Conservation (phyloP, 1,140 invertebrate genomes). For the Dolichoris vasculosae region DNA sequence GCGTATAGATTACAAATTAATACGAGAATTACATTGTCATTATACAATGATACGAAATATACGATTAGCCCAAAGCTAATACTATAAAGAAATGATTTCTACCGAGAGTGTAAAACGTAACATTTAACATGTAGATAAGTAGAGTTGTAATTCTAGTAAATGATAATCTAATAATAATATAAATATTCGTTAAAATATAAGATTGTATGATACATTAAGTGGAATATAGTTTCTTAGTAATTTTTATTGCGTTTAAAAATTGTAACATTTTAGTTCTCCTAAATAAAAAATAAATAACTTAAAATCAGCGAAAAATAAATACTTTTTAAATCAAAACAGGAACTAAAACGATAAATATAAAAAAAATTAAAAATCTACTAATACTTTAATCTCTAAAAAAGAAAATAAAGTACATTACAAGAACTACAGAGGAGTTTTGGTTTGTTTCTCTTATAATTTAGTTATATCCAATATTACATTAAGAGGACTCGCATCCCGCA, state of each 20-base stretch:
- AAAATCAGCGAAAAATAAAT: too few relatives aligned
- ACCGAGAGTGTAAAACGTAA: not conserved
- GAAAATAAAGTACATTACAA: not conserved
- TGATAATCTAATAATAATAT: not conserved
- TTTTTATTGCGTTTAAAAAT: too few relatives aligned
- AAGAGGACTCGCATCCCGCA: not conserved
- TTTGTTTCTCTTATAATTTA: not conserved
- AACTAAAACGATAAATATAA: too few relatives aligned
- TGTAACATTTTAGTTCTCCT: too few relatives aligned
- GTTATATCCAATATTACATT: not conserved
- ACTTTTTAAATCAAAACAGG: too few relatives aligned
- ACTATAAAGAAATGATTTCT: not conserved
- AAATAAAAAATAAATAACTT: too few relatives aligned
- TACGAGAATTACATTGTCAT: not conserved
- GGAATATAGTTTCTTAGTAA: too few relatives aligned
- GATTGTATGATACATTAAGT: too few relatives aligned
- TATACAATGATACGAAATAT: not conserved
- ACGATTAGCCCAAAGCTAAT: not conserved
- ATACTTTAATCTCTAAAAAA: too few relatives aligned
- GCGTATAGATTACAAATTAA: conserved; percentile 10
- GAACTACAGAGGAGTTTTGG: not conserved
- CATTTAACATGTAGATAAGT: not conserved
- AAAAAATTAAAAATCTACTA: too few relatives aligned
- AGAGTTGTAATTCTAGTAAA: conserved; percentile 1
- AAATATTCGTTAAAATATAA: not conserved